Evolutionary conservation across 2,888 invertebrate genomes (phyloP).

Genomic region (Eurytoma californica): DNA sequence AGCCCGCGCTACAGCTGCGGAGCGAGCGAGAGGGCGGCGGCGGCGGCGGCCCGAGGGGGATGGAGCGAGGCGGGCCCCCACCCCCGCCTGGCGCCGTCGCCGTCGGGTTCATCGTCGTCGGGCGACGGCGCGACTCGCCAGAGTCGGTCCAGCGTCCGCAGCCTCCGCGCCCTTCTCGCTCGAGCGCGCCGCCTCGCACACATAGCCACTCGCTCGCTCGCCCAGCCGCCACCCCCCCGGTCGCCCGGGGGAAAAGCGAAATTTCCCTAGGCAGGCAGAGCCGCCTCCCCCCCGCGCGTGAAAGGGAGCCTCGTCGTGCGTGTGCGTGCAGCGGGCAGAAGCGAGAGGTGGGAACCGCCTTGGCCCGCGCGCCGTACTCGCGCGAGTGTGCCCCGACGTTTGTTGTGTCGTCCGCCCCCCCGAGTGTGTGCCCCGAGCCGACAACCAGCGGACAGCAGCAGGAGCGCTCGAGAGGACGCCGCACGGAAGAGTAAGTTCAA

Average conservation of each 20-base stretch:
- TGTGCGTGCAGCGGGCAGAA: neutral
- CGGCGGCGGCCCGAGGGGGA: slow-evolving; percentile 33
- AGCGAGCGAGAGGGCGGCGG: slow-evolving; percentile 56
- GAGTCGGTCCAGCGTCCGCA: slow-evolving; percentile 63
- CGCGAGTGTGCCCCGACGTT: neutral
- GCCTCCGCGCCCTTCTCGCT: neutral
- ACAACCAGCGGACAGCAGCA: neutral
- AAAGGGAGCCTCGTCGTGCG: neutral
- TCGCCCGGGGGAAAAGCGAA: too few relatives aligned
- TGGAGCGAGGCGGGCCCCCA: slow-evolving; percentile 45
- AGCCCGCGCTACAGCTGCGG: slow-evolving; percentile 41
- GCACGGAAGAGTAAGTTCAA: neutral
- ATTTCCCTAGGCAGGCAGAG: too few relatives aligned
- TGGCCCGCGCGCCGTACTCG: neutral
- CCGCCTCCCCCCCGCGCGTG: too few relatives aligned
- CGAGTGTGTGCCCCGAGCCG: slow-evolving; percentile 2
- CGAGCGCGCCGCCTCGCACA: neutral
- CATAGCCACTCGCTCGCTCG: slow-evolving; percentile 25
- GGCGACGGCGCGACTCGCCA: slow-evolving; percentile 62
- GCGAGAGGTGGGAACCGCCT: slow-evolving; percentile 24
- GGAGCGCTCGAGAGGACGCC: neutral
- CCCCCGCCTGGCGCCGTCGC: slow-evolving; percentile 11
- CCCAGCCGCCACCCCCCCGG: neutral
- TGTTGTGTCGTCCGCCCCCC: neutral
- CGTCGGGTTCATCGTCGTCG: slow-evolving; percentile 61